A percentile compares a stretch with the other conserved stretches of the same genome.
Conservation (phyloP, 2,888 invertebrate species). For the Ceramica pisi region DNA sequence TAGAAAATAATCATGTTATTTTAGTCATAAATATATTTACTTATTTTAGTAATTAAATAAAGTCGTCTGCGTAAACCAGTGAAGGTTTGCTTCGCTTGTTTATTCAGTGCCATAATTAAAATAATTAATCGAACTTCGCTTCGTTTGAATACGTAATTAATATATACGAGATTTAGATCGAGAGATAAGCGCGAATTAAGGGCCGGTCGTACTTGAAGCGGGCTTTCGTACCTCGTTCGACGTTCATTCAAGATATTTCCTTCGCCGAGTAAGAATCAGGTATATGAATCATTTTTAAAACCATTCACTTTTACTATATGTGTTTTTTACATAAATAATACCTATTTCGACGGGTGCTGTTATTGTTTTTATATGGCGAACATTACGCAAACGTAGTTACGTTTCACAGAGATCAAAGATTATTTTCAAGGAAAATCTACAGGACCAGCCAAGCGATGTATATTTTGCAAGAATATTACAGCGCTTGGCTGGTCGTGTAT, state of each 20-base stretch:
- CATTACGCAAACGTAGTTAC: slow-evolving; percentile 20
- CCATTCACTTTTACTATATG: slow-evolving; percentile 62
- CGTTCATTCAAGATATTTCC: slow-evolving; percentile 57
- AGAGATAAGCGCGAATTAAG: slow-evolving; percentile 67
- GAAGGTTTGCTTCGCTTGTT: slow-evolving; percentile 60
- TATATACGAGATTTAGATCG: slow-evolving; percentile 68
- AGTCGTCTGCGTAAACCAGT: slow-evolving; percentile 43
- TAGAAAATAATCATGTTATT: slow-evolving; percentile 14
- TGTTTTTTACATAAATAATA: slow-evolving; percentile 41
- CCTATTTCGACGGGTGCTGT: slow-evolving; percentile 9
- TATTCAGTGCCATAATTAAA: slow-evolving; percentile 72
- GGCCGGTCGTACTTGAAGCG: slow-evolving; percentile 64
- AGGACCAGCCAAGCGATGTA: slow-evolving; percentile 1
- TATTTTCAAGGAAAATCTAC: slow-evolving; percentile 38
- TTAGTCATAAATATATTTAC: slow-evolving; percentile 3
- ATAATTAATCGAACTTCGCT: slow-evolving; percentile 75
- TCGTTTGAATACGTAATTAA: slow-evolving; percentile 71
- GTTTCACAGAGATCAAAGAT: slow-evolving; percentile 41
- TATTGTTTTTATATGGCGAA: slow-evolving; percentile 27
- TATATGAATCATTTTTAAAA: slow-evolving; percentile 54
- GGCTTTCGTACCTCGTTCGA: slow-evolving; percentile 14
- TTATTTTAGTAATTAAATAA: slow-evolving; percentile 11
- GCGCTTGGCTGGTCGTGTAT: too few species aligned
- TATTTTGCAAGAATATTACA: slow-evolving; percentile 33
- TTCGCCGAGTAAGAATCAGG: slow-evolving; percentile 24